Conservation (phyloP, 1,140 invertebrate species). For the Zaprionus africanus region DNA sequence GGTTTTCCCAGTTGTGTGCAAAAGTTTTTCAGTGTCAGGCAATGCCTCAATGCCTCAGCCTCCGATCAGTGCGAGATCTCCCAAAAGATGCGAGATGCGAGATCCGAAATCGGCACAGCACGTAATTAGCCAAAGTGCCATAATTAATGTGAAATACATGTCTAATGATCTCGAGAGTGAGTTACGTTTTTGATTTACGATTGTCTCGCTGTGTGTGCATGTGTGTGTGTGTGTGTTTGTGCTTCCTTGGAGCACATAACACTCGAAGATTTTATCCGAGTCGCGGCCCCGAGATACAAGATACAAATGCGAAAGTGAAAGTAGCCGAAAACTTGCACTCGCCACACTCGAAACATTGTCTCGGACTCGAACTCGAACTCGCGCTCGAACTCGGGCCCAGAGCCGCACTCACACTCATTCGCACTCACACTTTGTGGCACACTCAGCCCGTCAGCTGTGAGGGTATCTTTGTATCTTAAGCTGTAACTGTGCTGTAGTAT, state of each 20-base stretch:
- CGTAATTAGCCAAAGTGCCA: constrained; percentile 57
- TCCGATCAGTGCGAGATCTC: not conserved
- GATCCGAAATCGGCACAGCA: constrained; percentile 34
- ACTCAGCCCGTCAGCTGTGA: not conserved
- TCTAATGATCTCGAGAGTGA: constrained; percentile 56
- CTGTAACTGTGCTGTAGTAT: constrained; percentile 20
- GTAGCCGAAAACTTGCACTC: constrained; percentile 54
- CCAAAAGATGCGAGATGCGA: not conserved
- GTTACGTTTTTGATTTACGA: constrained; percentile 67
- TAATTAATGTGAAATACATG: constrained; percentile 71
- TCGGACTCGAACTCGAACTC: not conserved
- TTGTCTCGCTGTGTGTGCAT: constrained; percentile 4
- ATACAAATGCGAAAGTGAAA: constrained; percentile 71
- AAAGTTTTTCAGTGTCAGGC: constrained; percentile 38
- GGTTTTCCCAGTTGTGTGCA: constrained; percentile 40
- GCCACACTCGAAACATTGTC: not conserved
- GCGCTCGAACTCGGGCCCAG: constrained; percentile 14
- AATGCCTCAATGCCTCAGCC: not conserved
- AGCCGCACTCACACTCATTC: not conserved
- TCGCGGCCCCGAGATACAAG: constrained; percentile 21
- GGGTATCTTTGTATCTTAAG: constrained; percentile 16
- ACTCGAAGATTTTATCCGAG: constrained; percentile 39
- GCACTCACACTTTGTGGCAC: not conserved
- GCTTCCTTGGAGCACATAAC: constrained; percentile 48
- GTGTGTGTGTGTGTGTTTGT: constrained; percentile 12